Evolutionary conservation across 2,797 vertebrate species (phyloP).

Genomic region (Dromococcyx pavoninus): DNA sequence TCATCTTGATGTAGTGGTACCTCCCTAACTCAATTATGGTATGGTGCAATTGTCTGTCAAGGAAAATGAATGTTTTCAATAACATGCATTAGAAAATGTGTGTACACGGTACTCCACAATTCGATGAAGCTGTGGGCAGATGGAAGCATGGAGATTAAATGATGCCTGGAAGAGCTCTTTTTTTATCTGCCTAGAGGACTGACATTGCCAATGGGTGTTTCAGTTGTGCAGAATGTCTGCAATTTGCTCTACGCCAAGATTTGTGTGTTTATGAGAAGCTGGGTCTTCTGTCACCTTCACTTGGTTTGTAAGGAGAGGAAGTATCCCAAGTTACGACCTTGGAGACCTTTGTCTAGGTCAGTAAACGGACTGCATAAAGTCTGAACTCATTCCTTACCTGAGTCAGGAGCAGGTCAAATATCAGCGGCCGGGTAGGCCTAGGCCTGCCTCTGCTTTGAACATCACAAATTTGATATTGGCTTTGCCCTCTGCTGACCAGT

Average conservation of each 20-base stretch:
- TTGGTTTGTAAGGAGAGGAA: neutral
- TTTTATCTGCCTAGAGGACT: neutral
- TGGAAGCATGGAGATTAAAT: neutral
- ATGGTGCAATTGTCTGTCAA: neutral
- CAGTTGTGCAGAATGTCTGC: neutral
- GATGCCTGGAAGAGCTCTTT: neutral
- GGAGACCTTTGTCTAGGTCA: neutral
- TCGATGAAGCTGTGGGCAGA: neutral
- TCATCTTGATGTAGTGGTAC: neutral
- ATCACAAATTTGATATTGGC: neutral
- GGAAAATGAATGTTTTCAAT: conserved; percentile 58
- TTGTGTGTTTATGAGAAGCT: neutral
- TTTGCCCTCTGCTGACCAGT: neutral
- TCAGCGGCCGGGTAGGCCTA: fast-evolving
- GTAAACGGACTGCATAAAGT: neutral
- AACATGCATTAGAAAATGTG: neutral
- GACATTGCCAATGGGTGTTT: neutral
- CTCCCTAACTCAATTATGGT: neutral
- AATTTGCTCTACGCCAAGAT: neutral
- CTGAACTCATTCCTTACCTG: fast-evolving
- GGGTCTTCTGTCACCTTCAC: neutral
- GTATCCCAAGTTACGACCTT: neutral
- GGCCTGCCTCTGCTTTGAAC: neutral
- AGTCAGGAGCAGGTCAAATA: neutral
- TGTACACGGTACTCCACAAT: neutral